Base-by-base conservation (phyloP, 1,140 invertebrate species). In the Drosophila rhopaloa region DNA sequence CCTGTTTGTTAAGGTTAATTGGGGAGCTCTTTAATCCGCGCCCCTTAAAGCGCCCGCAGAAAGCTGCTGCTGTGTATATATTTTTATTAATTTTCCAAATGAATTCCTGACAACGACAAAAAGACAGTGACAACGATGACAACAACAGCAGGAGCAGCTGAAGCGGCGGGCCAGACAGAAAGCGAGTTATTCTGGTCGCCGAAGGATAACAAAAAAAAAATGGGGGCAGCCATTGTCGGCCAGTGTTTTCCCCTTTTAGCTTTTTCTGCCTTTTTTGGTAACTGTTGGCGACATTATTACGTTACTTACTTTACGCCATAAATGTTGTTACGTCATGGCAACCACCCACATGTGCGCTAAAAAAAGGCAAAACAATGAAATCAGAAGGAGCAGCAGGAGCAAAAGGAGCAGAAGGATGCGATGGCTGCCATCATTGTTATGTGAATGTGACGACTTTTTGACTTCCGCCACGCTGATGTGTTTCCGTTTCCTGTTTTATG, bases 381-480 rank as follows among this genome's bases (percentile, higher is more conserved):
- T 43, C 24, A 44, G 24, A 46, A 66, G 51, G 35, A 47, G 16
- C 27, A 60, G 62, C 29, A 32, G 29, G 6, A 32, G 29, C 29
- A n/a, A 4, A 24, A 24, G 24, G 24, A 43, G 65, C 35, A 67
- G 56, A 19, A 44, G 65, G 51, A 58, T 63, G 76, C 68, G 57
- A 79, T 57, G 80, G 60, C 68, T 78, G 75, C 60, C 84, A 91
- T 91, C 79, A 91, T 90, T 90, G 90, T 91, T 84, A 90, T 91
- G 85, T 88, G 90, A 85, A 90, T 91, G 90, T 90, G 90, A 91
- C 90, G 90, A 91, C 90, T 91, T 86, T 91, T 88, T 84, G 75
- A 91, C 90, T 91, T 91, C 90, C 90, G 90, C 79, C 90, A 78
- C 78, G 90, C 90, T 91, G 90, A 91, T 91, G 90, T 91, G 82